Evolutionary conservation across 1,140 invertebrate genomes (phyloP).

Genomic region (Drosophila sechellia): DNA sequence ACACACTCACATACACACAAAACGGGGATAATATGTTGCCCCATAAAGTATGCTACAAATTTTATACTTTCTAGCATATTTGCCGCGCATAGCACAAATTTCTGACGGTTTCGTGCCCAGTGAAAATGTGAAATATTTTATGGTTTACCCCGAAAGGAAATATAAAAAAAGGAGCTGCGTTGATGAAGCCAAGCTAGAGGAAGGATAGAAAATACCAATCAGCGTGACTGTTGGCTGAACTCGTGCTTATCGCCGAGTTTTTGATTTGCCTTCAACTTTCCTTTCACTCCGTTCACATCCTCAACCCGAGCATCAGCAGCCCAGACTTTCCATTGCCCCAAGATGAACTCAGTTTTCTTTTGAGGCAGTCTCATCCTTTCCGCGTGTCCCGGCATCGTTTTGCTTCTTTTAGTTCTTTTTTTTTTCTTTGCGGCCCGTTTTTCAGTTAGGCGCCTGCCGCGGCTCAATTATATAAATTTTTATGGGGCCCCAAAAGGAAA

Average conservation of each 20-base stretch:
- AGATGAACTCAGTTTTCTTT: constrained; percentile 58
- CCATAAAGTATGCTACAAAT: constrained; percentile 64
- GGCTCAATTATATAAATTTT: constrained; percentile 82
- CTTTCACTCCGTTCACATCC: constrained; percentile 26
- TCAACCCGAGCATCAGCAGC: neutral
- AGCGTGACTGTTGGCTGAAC: constrained; percentile 75
- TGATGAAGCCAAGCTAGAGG: constrained; percentile 10
- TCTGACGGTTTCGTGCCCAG: constrained; percentile 52
- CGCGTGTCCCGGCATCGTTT: constrained; percentile 56
- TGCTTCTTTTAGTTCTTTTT: constrained; percentile 6
- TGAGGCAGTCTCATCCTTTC: constrained; percentile 61
- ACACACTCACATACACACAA: constrained; percentile 3
- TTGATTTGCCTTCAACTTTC: constrained; percentile 82
- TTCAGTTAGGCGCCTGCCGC: constrained; percentile 55
- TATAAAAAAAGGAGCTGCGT: constrained; percentile 10
- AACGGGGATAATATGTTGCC: constrained; percentile 17
- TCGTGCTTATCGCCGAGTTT: constrained; percentile 80
- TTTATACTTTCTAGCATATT: constrained; percentile 66
- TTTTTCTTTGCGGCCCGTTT: constrained; percentile 25
- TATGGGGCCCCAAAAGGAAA: constrained; percentile 55
- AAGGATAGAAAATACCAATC: constrained; percentile 72
- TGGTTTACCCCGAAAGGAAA: constrained; percentile 51
- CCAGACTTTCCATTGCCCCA: constrained; percentile 3
- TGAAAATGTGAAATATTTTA: constrained; percentile 79
- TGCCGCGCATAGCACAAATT: constrained; percentile 68